phyloP scores from a whole-genome alignment of 2,113 vertebrate species.

The Oenanthe oenanthe region DNA sequence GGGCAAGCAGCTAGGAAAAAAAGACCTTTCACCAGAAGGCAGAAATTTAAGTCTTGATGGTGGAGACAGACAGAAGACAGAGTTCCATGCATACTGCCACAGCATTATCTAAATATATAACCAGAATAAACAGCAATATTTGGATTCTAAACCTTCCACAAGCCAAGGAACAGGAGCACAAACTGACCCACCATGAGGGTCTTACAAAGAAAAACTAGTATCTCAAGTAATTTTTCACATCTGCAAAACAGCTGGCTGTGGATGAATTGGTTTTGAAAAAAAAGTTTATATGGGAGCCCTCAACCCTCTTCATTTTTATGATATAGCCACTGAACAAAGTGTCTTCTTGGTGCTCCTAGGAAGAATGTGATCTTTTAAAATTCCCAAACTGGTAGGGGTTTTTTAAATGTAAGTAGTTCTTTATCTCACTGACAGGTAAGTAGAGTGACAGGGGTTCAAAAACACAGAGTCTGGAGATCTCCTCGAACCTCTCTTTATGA shows the following conservation, averaged over 20 bases:
- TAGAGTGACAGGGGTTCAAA: neutral
- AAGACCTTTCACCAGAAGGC: neutral
- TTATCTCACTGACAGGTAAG: neutral
- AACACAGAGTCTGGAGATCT: neutral
- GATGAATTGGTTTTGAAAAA: neutral
- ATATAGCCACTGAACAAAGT: neutral
- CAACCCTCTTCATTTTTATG: neutral
- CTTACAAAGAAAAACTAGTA: neutral
- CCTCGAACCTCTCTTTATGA: neutral
- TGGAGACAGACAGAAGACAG: neutral
- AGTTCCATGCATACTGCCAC: neutral
- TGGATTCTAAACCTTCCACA: neutral
- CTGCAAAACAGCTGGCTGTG: neutral
- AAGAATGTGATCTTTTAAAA: neutral
- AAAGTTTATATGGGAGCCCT: neutral
- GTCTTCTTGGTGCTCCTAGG: neutral
- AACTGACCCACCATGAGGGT: neutral
- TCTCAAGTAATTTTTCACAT: neutral
- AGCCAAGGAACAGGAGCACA: neutral
- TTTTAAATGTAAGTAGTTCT: neutral
- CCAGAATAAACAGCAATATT: neutral
- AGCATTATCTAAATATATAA: neutral
- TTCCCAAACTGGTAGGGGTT: neutral
- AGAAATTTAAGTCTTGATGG: neutral
- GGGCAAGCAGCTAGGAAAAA: neutral